phyloP scores from a whole-genome alignment of 1,140 invertebrate species.

The Lethrus apterus region DNA sequence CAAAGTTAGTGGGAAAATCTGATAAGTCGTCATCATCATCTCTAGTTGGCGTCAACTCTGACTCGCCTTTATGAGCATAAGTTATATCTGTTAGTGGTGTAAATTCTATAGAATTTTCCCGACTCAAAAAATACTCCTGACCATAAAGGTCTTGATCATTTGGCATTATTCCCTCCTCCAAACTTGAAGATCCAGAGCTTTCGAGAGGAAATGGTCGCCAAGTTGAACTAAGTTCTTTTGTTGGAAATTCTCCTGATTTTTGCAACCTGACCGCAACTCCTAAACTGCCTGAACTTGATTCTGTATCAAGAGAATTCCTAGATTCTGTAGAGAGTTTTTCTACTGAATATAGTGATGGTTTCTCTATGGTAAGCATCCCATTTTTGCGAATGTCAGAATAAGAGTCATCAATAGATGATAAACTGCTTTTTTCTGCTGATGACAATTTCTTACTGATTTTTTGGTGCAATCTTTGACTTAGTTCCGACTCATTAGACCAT shows the following conservation, averaged over 20 bases:
- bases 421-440: constrained; percentile 33
- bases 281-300: constrained; percentile 66
- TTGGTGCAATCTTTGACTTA: constrained; percentile 34
- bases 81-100: constrained; percentile 38
- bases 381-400: constrained; percentile 27
- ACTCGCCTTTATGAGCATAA: constrained; percentile 43
- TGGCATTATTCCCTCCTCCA: constrained; percentile 72
- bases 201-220: constrained; percentile 75
- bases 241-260: constrained; percentile 48
- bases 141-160: constrained; percentile 57
- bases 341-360: constrained; percentile 29
- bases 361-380: constrained; percentile 23
- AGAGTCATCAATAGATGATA: constrained; percentile 38
- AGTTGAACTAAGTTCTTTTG: constrained; percentile 61
- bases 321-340: constrained; percentile 49
- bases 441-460: constrained; percentile 38
- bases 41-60: constrained; percentile 39
- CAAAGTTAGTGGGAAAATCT: constrained; percentile 64
- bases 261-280: constrained; percentile 50
- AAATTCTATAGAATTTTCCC: constrained; percentile 34
- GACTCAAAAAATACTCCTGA: constrained; percentile 44
- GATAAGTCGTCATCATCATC: constrained; percentile 61
- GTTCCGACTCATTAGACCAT: constrained; percentile 40
- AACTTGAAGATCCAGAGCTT: constrained; percentile 66
- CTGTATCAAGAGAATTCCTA: constrained; percentile 58